Base-by-base conservation (phyloP, 2,113 vertebrate genomes). In the Geococcyx californianus region DNA sequence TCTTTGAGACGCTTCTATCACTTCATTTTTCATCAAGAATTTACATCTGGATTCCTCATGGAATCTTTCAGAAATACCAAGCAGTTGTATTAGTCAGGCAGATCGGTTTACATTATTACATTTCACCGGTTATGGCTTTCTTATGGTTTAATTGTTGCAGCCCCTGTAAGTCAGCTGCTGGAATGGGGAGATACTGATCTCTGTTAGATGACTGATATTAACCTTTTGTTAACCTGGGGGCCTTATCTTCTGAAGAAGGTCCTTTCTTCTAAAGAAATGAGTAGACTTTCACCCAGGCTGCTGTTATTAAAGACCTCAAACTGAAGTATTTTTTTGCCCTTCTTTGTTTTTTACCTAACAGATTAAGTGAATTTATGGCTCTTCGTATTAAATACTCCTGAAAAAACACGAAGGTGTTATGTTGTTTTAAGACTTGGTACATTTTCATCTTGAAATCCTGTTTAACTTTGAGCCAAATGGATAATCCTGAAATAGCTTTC, bases 1-100 rank as follows among this genome's bases (percentile, higher is more conserved):
- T 97, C 94, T 95, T 87, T 77, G 62, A 94, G 93, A 92, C 62
- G 38, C 76, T 93, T 90, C 92, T 95, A 84, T 94, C 84, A 49
- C 67, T 95, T 96, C 78, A 84, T 88, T 91, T 95, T 93, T 94
- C 1, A 1, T 94, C 81, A 92, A 91, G 89, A 93, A 86, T 80
- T 91, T 96, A 76, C 94, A 97, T 95, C 96, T 97, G 96, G 93
- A 96, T 93, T 93, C 70, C 92, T 97, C 87, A 76, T 92, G 94
- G 90, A 90, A 75, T 90, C 83, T 89, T 90, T 93, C 54, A 87
- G 94, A 87, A n/a, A 60, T 84, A 84, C 17, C 49, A 76, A 42
- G 84, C 5, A n/a, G n/a, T n/a, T n/a, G n/a, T n/a, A n/a, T n/a
- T n/a, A n/a, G n/a, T n/a, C n/a, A n/a, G n/a, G n/a, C n/a, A n/a